A percentile compares a stretch with the other conserved stretches of the same genome.
Evolutionary conservation across 1,140 invertebrate genomes (phyloP).

Genomic region (Wasmannia auropunctata): DNA sequence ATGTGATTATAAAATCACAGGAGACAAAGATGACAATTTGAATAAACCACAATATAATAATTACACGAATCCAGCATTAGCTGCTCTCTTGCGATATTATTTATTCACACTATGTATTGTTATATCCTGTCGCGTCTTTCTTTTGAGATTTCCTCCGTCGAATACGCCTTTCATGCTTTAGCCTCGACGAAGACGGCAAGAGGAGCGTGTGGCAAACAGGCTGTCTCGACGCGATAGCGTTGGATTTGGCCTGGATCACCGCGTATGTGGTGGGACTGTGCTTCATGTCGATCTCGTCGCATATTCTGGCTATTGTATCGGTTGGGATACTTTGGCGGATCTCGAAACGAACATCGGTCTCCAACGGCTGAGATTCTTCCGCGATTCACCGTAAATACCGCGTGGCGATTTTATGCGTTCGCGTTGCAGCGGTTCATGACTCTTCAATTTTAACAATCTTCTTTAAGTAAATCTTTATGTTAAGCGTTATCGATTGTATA

Average conservation of each 20-base stretch:
- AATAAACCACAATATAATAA: background rate
- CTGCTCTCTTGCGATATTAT: background rate
- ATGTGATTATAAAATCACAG: background rate
- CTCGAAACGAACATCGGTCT: background rate
- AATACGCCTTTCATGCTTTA: conserved; percentile 57
- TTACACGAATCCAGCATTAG: background rate
- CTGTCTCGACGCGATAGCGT: conserved; percentile 71
- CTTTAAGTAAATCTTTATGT: background rate
- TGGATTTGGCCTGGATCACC: conserved; percentile 71
- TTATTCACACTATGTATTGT: background rate
- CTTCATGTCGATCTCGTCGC: conserved; percentile 68
- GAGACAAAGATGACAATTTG: background rate
- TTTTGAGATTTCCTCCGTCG: conserved; percentile 4
- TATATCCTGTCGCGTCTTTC: background rate
- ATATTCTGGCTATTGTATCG: conserved; percentile 71
- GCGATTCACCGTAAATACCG: background rate
- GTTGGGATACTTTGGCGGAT: conserved; percentile 49
- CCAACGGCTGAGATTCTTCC: background rate
- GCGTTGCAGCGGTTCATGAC: background rate
- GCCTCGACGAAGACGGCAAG: conserved; percentile 25
- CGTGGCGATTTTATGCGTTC: background rate
- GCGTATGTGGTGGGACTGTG: conserved; percentile 66
- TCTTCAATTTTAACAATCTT: background rate
- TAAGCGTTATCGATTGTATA: background rate
- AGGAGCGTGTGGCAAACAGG: conserved; percentile 17